These are phyloP conservation scores for Caenorhabditis brenneri DNA, from an alignment of 1,140 invertebrate species.

Conservation along the genomic window DNA sequence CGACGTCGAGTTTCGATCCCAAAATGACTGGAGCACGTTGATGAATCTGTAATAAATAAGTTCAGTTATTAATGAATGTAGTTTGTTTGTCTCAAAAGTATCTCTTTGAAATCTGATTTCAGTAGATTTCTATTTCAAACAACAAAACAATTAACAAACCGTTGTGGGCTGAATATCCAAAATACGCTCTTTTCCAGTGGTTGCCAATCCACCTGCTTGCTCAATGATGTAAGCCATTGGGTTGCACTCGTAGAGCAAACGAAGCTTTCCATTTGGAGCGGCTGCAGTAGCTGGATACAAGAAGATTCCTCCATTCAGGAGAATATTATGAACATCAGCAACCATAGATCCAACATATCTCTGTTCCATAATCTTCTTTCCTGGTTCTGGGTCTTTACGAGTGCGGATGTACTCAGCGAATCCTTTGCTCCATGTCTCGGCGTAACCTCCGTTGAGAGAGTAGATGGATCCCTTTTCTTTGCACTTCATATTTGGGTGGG, in stretches of 20 bases:
- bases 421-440: conserved; percentile 75
- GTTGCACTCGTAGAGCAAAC: conserved; percentile 94
- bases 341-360: conserved; percentile 99
- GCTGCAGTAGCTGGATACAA: conserved; percentile 92
- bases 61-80: not conserved
- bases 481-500: conserved; percentile 87
- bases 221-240: conserved; percentile 94
- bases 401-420: conserved; percentile 87
- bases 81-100: too few species aligned
- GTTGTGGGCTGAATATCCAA: conserved; percentile 83
- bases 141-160: not conserved
- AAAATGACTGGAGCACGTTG: conserved; percentile 82
- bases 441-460: conserved; percentile 87
- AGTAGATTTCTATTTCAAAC: too few species aligned
- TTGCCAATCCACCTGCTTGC: conserved; percentile 73
- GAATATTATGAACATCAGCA: conserved; percentile 64
- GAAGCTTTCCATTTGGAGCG: conserved; percentile 91
- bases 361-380: conserved; percentile 85
- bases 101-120: too few species aligned
- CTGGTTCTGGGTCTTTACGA: conserved; percentile 86
- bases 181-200: conserved; percentile 81
- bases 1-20: conserved; percentile 89
- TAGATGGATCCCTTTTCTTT: conserved; percentile 88
- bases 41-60: conserved; percentile 46
- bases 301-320: conserved; percentile 82